A percentile compares a stretch with the other conserved stretches of the same genome.
Evolutionary conservation across 1,140 invertebrate species (phyloP).

Genomic region (Xylocopa sonorina): DNA sequence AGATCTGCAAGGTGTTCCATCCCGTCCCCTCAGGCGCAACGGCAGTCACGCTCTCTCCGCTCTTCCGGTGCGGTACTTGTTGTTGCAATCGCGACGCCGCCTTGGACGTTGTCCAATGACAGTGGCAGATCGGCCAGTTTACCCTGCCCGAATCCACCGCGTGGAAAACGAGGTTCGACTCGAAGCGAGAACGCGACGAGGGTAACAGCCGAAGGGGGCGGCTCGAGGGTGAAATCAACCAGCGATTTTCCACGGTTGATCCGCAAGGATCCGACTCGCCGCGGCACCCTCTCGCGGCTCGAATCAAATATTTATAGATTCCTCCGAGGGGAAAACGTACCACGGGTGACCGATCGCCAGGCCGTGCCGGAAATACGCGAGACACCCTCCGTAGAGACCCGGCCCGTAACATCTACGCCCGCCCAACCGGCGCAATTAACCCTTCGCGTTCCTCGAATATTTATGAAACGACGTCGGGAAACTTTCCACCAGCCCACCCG

Average conservation of each 20-base stretch:
- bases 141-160: conserved; percentile 43
- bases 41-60: background rate
- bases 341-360: conserved; percentile 6
- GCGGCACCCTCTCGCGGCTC: background rate
- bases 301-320: conserved; percentile 60
- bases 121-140: conserved; percentile 57
- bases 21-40: background rate
- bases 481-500: background rate
- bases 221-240: conserved; percentile 40
- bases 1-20: conserved; percentile 39
- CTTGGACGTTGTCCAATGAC: conserved; percentile 64
- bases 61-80: conserved; percentile 20
- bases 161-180: conserved; percentile 61
- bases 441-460: conserved; percentile 9
- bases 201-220: conserved; percentile 16
- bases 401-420: background rate
- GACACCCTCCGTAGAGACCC: no score
- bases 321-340: conserved; percentile 8
- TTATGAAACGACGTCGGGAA: conserved; percentile 18
- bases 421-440: conserved; percentile 9
- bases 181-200: conserved; percentile 40
- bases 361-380: background rate
- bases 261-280: conserved; percentile 36
- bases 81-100: conserved; percentile 55
- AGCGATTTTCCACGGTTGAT: conserved; percentile 63